phyloP scores from a whole-genome alignment of 1,140 invertebrate species.

The Thaumatotibia leucotreta region DNA sequence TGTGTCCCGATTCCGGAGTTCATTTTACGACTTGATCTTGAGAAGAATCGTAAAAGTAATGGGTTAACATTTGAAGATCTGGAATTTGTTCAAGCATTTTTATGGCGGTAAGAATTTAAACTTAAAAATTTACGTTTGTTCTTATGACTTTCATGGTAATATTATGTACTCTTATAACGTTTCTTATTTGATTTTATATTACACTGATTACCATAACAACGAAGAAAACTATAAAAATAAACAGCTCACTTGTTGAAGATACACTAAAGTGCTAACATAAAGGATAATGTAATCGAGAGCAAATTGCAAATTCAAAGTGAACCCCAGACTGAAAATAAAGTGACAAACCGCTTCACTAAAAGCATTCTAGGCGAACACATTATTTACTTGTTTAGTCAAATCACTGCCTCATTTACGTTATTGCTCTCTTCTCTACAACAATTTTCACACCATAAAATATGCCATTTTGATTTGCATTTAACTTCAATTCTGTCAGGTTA shows the following conservation, averaged over 20 bases:
- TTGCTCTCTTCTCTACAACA: background rate
- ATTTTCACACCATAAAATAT: conserved; percentile 10
- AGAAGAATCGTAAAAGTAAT: conserved; percentile 7
- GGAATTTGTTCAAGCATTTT: background rate
- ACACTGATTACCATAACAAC: background rate
- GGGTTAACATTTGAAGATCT: background rate
- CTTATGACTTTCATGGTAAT: no score
- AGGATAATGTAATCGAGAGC: background rate
- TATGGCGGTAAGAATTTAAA: background rate
- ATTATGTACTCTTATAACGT: background rate
- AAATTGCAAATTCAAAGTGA: background rate
- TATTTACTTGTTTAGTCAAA: conserved; percentile 10
- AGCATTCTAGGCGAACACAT: background rate
- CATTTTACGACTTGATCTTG: conserved; percentile 9
- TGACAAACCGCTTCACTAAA: background rate
- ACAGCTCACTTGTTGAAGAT: background rate
- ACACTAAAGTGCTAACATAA: background rate
- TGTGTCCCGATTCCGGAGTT: background rate
- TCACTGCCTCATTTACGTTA: conserved; percentile 5
- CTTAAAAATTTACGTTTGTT: background rate
- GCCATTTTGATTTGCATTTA: background rate
- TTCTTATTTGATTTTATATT: background rate
- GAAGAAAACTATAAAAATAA: no score
- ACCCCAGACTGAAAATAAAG: background rate
- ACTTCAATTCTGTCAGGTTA: background rate